Percentiles rank a stretch among this genome's conserved stretches.
phyloP scores from a whole-genome alignment of 2,797 vertebrate species.

The Meda fulgida region DNA sequence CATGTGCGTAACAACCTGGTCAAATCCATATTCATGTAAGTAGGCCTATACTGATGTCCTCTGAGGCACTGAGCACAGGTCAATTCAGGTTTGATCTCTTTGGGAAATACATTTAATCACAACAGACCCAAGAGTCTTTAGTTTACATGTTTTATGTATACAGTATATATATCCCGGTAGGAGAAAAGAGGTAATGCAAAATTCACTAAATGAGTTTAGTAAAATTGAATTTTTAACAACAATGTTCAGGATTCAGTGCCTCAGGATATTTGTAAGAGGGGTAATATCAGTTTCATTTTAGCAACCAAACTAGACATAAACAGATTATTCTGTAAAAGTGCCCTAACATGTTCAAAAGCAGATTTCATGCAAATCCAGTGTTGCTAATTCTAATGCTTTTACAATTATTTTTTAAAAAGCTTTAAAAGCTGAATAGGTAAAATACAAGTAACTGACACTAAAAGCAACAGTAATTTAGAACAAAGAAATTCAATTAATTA shows the following conservation, averaged over 20 bases:
- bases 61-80: slow-evolving; percentile 18
- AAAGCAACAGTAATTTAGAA: neutral
- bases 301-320: neutral
- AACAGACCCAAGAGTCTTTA: slow-evolving; percentile 36
- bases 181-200: neutral
- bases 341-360: neutral
- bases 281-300: slow-evolving; percentile 20
- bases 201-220: neutral
- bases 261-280: neutral
- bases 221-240: slow-evolving; percentile 10
- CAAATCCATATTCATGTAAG: slow-evolving; percentile 33
- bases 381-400: neutral
- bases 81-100: slow-evolving; percentile 28
- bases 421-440: neutral
- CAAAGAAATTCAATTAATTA: neutral
- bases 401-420: neutral
- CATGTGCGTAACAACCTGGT: neutral
- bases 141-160: slow-evolving; percentile 18
- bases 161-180: neutral
- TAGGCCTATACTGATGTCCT: neutral
- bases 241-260: slow-evolving; percentile 17
- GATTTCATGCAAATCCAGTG: neutral
- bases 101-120: slow-evolving; percentile 37
- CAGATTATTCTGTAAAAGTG: neutral
- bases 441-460: neutral